Conservation (phyloP, 2,888 invertebrate species). For the Mesorhabditis belari region DNA sequence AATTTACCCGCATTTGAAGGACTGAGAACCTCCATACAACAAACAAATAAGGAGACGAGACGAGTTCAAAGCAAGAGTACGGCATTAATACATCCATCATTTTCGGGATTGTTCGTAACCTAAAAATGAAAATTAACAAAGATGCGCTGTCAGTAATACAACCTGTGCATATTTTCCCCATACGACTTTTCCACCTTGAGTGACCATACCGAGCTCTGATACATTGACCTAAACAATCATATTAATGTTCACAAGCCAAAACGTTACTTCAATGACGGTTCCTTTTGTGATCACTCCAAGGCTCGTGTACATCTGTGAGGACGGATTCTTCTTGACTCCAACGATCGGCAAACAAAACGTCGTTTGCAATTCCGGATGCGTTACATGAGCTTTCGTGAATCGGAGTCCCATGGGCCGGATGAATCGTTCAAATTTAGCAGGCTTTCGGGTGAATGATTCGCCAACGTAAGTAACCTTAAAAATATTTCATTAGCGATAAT, state of each 20-base stretch:
- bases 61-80: slow-evolving; percentile 83
- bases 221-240: slow-evolving; percentile 69
- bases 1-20: too few relatives aligned
- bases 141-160: not conserved
- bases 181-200: slow-evolving; percentile 87
- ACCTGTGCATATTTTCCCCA: slow-evolving; percentile 95
- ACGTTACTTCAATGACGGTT: slow-evolving; percentile 40
- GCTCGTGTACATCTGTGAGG: slow-evolving; percentile 89
- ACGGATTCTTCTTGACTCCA: slow-evolving; percentile 98
- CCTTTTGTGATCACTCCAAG: slow-evolving; percentile 90
- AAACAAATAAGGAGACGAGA: too few relatives aligned
- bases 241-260: slow-evolving; percentile 59
- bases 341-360: slow-evolving; percentile 95
- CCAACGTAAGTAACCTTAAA: slow-evolving; percentile 69
- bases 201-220: slow-evolving; percentile 93
- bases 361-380: slow-evolving; percentile 96
- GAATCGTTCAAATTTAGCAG: slow-evolving; percentile 96
- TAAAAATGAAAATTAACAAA: not conserved
- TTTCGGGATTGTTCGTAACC: slow-evolving; percentile 97
- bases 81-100: slow-evolving; percentile 98
- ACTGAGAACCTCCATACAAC: too few relatives aligned
- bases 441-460: slow-evolving; percentile 95
- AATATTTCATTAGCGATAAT: not conserved
- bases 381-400: slow-evolving; percentile 74
- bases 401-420: slow-evolving; percentile 81